A percentile compares a stretch with the other conserved stretches of the same genome.
Conservation (phyloP, 2,113 vertebrate genomes). For the Etheostoma spectabile region DNA sequence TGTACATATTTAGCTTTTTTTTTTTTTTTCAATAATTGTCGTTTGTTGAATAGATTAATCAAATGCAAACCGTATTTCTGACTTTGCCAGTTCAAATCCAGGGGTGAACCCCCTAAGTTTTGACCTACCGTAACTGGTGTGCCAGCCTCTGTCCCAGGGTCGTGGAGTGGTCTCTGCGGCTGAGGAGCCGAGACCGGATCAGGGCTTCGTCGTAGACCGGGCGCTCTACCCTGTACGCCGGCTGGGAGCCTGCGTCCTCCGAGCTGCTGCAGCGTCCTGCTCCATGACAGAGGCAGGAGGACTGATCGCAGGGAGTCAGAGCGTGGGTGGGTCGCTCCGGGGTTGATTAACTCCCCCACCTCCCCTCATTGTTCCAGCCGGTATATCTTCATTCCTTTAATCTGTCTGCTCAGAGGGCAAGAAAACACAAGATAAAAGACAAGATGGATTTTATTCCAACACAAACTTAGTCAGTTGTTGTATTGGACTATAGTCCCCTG, state of each 20-base stretch:
- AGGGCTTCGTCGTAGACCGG: slow-evolving; percentile 87
- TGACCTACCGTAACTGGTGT: slow-evolving; percentile 84
- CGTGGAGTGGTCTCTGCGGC: slow-evolving; percentile 77
- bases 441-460: not conserved
- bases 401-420: not conserved
- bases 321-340: not conserved
- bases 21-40: no score
- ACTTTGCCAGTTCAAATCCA: not conserved
- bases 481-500: no score
- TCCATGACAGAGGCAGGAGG: slow-evolving; percentile 82
- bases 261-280: slow-evolving; percentile 64
- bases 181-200: slow-evolving; percentile 85
- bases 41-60: no score
- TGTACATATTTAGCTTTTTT: no score
- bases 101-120: no score
- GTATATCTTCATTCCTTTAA: slow-evolving; percentile 24
- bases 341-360: not conserved
- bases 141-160: slow-evolving; percentile 84
- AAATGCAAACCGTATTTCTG: not conserved
- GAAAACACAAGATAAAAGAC: slow-evolving; percentile 4
- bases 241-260: slow-evolving; percentile 67
- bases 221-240: slow-evolving; percentile 87
- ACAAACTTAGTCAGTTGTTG: no score
- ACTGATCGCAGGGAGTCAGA: slow-evolving; percentile 39
- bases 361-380: not conserved